Conservation (phyloP, 1,140 invertebrate species). For the Drosophila parvula region DNA sequence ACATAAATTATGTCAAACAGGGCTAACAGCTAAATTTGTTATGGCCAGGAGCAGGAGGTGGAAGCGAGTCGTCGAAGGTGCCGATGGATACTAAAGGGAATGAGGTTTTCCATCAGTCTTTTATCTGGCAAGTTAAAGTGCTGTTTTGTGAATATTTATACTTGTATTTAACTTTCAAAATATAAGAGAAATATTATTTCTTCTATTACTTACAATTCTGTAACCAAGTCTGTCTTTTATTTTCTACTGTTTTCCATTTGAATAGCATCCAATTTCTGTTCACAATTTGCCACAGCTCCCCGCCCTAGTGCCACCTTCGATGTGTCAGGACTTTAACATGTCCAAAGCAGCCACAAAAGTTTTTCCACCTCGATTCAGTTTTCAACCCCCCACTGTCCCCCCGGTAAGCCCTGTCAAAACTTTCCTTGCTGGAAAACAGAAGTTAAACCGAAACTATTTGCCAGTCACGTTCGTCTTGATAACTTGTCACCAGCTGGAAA, state of each 20-base stretch:
- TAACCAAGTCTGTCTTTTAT: no score
- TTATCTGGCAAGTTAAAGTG: not conserved
- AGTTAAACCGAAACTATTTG: conserved; percentile 77
- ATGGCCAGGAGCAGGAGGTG: not conserved
- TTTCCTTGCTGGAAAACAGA: conserved; percentile 42
- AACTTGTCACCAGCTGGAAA: conserved; percentile 81
- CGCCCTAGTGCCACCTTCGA: conserved; percentile 24
- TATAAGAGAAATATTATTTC: not conserved
- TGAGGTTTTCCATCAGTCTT: no score
- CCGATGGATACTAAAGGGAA: not conserved
- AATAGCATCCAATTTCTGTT: not conserved
- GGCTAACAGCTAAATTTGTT: conserved; percentile 26
- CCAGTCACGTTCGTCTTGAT: conserved; percentile 81
- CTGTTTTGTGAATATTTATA: not conserved
- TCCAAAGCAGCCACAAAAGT: conserved; percentile 40
- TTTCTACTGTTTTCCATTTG: not conserved
- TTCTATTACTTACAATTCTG: not conserved
- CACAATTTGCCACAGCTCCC: conserved; percentile 5
- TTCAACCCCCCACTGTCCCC: not conserved
- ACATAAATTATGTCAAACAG: conserved; percentile 52
- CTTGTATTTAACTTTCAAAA: not conserved
- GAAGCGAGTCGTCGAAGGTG: not conserved
- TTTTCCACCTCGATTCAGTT: conserved; percentile 30
- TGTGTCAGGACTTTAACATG: conserved; percentile 29
- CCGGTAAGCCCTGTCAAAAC: conserved; percentile 43